phyloP scores from a whole-genome alignment of 2,113 vertebrate species.

The Morone chrysops region DNA sequence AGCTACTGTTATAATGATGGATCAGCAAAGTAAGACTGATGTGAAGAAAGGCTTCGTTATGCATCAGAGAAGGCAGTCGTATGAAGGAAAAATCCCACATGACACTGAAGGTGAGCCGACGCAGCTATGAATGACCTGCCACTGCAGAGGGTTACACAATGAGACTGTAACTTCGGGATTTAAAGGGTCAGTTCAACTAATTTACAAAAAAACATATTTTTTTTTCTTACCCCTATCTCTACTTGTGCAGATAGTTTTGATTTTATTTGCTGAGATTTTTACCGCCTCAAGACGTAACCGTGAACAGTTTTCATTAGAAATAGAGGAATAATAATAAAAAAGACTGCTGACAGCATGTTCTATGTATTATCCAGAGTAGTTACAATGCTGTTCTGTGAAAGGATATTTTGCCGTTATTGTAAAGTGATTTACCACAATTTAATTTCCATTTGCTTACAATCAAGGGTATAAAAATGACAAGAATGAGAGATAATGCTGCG shows the following conservation, averaged over 20 bases:
- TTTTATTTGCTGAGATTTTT: background rate
- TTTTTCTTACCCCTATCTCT: background rate
- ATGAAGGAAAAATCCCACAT: conserved; percentile 43
- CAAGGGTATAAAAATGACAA: background rate
- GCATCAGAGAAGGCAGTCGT: conserved; percentile 51
- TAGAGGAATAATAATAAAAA: background rate
- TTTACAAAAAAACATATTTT: background rate
- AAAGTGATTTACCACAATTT: background rate
- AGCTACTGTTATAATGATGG: conserved; percentile 63
- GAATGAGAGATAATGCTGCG: background rate
- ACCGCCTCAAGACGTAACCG: background rate
- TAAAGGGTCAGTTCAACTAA: background rate
- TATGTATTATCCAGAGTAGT: background rate
- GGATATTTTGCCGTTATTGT: background rate
- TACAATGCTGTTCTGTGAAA: background rate
- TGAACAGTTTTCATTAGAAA: background rate
- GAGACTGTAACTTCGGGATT: background rate
- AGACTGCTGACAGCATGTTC: background rate
- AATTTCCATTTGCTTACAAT: background rate
- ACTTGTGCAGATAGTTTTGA: background rate
- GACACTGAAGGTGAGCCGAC: conserved; percentile 48
- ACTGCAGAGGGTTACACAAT: conserved; percentile 17
- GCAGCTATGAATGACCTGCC: conserved; percentile 25
- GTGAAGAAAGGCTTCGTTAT: conserved; percentile 58
- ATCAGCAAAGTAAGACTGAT: conserved; percentile 65